phyloP scores from a whole-genome alignment of 2,797 vertebrate species.

The Peromyscus attwateri region DNA sequence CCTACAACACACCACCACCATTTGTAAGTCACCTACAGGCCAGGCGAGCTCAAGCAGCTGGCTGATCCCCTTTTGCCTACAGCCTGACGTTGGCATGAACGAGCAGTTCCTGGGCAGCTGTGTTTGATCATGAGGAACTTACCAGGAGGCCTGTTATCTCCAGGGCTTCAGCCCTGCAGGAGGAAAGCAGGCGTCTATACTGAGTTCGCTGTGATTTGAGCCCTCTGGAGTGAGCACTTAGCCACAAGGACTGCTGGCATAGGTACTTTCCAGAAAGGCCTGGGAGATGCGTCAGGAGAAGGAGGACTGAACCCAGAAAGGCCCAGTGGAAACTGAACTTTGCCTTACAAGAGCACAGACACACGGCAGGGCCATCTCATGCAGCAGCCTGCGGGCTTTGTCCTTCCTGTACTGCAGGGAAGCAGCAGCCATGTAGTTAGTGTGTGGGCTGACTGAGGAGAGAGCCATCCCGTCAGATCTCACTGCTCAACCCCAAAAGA shows the following conservation, averaged over 20 bases:
- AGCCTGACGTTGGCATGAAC: not conserved
- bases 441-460: not conserved
- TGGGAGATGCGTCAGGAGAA: not conserved
- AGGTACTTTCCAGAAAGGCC: not conserved
- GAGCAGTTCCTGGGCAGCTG: constrained; percentile 52
- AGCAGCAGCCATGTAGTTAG: not conserved
- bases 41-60: not conserved
- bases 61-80: not conserved
- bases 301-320: not conserved
- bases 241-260: not conserved
- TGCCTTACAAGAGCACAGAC: not conserved
- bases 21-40: not conserved
- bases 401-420: rapidly evolving
- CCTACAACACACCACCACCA: not conserved
- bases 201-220: not conserved
- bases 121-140: constrained; percentile 31
- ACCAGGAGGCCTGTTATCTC: not conserved
- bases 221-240: constrained; percentile 12
- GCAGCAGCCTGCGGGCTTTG: rapidly evolving
- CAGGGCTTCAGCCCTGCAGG: constrained; percentile 8
- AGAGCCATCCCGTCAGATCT: not conserved
- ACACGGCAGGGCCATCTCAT: no score
- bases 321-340: not conserved
- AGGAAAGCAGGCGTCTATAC: constrained; percentile 43
- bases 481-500: not conserved